Evolutionary conservation across 2,888 invertebrate genomes (phyloP).

Genomic region (Standfussiana lucernea): DNA sequence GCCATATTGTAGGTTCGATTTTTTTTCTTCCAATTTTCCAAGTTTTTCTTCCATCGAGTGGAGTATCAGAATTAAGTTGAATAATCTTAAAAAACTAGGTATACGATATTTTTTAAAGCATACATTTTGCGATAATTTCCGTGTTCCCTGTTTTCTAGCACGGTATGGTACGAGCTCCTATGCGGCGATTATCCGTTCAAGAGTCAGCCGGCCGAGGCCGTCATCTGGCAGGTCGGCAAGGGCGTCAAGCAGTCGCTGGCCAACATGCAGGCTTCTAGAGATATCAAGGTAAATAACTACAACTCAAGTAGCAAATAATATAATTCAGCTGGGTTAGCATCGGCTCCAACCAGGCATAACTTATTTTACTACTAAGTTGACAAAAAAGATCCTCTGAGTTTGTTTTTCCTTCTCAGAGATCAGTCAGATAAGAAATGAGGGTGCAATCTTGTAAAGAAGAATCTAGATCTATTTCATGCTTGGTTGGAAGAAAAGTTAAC

Average conservation of each 20-base stretch:
- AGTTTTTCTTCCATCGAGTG: too few relatives aligned
- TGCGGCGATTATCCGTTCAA: slow-evolving; percentile 99
- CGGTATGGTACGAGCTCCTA: slow-evolving; percentile 99
- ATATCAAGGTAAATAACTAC: slow-evolving; percentile 94
- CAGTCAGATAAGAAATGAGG: not conserved
- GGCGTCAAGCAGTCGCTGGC: slow-evolving; percentile 99
- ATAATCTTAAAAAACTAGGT: not conserved
- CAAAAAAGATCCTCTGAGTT: not conserved
- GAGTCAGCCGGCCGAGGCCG: slow-evolving; percentile 97
- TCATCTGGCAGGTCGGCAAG: slow-evolving; percentile 99
- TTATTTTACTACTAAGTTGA: not conserved
- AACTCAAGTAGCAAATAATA: not conserved
- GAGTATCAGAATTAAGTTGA: too few relatives aligned
- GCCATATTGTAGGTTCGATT: too few relatives aligned
- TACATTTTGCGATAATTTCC: not conserved
- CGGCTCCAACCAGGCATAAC: not conserved
- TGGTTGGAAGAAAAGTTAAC: not conserved
- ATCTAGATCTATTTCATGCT: not conserved
- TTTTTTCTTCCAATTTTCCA: too few relatives aligned
- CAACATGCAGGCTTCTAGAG: slow-evolving; percentile 97
- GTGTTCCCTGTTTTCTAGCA: slow-evolving; percentile 89
- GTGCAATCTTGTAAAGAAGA: not conserved
- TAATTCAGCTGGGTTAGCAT: too few relatives aligned
- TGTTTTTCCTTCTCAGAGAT: not conserved
- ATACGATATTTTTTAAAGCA: not conserved